A percentile compares a stretch with the other conserved stretches of the same genome.
Evolutionary conservation across 2,888 invertebrate species (phyloP).

Genomic region (Dryocosmus kuriphilus): DNA sequence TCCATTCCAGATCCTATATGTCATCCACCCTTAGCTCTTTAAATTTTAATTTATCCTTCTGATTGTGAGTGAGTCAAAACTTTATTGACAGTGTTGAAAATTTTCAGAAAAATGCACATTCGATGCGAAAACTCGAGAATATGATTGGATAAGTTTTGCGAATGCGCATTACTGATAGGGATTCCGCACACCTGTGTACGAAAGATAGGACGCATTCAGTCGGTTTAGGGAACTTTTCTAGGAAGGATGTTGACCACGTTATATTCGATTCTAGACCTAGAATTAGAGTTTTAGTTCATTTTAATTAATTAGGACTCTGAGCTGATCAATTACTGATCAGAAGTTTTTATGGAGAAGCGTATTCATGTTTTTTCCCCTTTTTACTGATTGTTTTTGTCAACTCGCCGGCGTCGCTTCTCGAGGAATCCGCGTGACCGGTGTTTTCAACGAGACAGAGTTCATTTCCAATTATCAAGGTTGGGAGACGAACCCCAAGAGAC

Average conservation of each 20-base stretch:
- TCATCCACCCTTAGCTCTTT: not conserved
- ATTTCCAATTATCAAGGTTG: constrained; percentile 6
- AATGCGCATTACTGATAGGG: constrained; percentile 28
- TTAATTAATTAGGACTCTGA: not conserved
- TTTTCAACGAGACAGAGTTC: not conserved
- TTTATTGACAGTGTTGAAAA: not conserved
- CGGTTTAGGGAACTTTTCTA: constrained; percentile 20
- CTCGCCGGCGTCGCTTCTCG: not conserved
- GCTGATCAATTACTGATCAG: not conserved
- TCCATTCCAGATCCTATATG: too few species aligned
- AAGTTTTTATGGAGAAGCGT: not conserved
- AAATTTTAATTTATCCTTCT: not conserved
- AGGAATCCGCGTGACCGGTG: constrained; percentile 31
- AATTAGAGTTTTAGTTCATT: not conserved
- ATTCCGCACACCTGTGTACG: constrained; percentile 1
- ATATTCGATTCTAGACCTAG: not conserved
- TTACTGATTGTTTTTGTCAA: constrained; percentile 11
- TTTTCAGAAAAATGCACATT: not conserved
- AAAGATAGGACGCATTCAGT: constrained; percentile 28
- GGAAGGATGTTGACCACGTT: constrained; percentile 20
- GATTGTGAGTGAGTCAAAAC: not conserved
- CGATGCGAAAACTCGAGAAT: not conserved
- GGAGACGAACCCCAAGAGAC: not conserved
- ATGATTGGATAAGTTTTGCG: constrained; percentile 36
- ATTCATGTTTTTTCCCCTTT: not conserved